A percentile compares a stretch with the other conserved stretches of the same genome.
phyloP scores from a whole-genome alignment of 2,888 invertebrate genomes.

The Deilephila porcellus region DNA sequence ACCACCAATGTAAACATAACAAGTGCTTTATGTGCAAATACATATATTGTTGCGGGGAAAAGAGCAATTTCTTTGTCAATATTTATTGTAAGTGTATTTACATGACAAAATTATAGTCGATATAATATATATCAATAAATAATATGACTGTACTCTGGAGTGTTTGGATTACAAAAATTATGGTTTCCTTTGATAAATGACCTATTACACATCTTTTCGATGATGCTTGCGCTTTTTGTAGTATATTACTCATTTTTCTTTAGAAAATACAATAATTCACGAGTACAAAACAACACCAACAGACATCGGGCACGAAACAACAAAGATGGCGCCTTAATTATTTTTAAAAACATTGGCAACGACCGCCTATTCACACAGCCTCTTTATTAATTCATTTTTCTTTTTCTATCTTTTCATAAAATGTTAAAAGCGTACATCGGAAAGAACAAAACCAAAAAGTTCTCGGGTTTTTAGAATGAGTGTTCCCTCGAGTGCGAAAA shows the following conservation, averaged over 20 bases:
- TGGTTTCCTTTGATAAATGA: background rate
- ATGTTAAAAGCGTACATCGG: too few species aligned
- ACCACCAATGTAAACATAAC: background rate
- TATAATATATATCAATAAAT: background rate
- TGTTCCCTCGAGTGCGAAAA: too few species aligned
- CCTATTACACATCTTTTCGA: background rate
- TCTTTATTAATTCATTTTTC: too few species aligned
- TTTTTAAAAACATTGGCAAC: too few species aligned
- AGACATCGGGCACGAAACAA: too few species aligned
- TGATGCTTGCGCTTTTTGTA: background rate
- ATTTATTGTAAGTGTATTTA: constrained; percentile 19
- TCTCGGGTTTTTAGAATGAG: too few species aligned
- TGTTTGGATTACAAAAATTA: background rate
- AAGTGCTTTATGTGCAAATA: constrained; percentile 17
- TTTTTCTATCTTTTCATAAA: too few species aligned
- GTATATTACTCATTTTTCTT: background rate
- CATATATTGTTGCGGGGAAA: background rate
- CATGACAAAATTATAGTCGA: constrained; percentile 7
- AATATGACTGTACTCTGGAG: background rate
- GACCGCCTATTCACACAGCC: too few species aligned
- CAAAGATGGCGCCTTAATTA: too few species aligned
- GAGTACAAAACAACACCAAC: too few species aligned
- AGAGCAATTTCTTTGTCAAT: constrained; percentile 1
- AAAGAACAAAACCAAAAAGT: too few species aligned
- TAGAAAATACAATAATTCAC: too few species aligned